Evolutionary conservation across 2,113 vertebrate genomes (phyloP), one percentile per base, ranked within the genome.

Genomic region (Montifringilla adamsi): DNA sequence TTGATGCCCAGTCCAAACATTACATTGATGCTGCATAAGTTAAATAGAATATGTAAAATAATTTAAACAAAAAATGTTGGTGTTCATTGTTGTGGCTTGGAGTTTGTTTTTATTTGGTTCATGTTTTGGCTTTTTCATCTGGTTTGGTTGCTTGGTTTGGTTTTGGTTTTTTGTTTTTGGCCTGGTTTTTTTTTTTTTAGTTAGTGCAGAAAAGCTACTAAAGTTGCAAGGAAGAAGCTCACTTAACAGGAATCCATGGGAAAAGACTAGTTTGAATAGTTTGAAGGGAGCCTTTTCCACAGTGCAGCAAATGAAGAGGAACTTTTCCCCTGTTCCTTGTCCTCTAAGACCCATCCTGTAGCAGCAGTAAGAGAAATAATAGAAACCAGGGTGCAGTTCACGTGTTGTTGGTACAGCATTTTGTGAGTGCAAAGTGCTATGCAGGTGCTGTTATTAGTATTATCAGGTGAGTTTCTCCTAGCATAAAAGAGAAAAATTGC

Each of bases 401-500:
- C 84, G 35, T 72, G 43, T 47, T 94, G 62, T 95, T 78, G 50
- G 50, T 84, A 47, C 52, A 90, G 47, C 46, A 90, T 26, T 93
- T 90, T 88, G 50, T 0, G 1, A 84, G 90, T 5, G 0, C 44
- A 63, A 92, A 94, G n/a, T 77, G 63, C 43, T 81, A 35, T 44
- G 35, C 37, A 59, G 87, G 41, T 93, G 52, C 15, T n/a, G 21
- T 84, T 89, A 39, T 94, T 89, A 64, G 69, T 78, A 84, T 87
- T 93, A 89, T 90, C 83, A 93, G 39, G 68, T 92, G 83, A 94
- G 47, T 77, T 92, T 91, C 93, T 92, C 47, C 47, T 84, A 72
- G 24, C 64, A 87, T 89, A 87, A 94, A 96, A 84, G 66, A 93
- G 86, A 94, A 94, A 96, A 84, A 92, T 60, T 52, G 13, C 74